Evolutionary conservation across 53 echinoderm and acorn worm genomes (phyloP), one percentile per base, ranked within the genome.

Genomic region (Crossaster papposus): DNA sequence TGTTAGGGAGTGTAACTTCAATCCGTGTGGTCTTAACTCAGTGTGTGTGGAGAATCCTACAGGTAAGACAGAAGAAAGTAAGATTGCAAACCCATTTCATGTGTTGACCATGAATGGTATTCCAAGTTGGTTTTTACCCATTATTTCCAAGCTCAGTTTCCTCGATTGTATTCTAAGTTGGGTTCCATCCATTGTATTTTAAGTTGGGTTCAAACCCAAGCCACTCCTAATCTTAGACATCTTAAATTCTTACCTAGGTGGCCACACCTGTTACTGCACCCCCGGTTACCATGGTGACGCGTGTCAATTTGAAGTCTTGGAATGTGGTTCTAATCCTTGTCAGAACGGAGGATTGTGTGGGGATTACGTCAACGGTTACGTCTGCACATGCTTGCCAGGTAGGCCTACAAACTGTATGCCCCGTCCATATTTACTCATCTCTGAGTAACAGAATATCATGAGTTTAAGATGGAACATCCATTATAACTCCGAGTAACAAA

Each of bases 1-100:
- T 33, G 80, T 99, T 44, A 90, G 99, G 68, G 92, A 92, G 79
- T 99, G 99, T 88, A 96, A 96, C 89, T 99, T 95, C 75, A 99
- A 99, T 79, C 99, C 96, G 3, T 99, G 99, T 34, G 96, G 99
- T 29, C 74, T 37, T 11, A 89, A 99, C 79, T 94, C 99, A 9
- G 99, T 99, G 15, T 99, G 99, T 73, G 94, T 99, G 65, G 99
- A 99, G 44, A 79, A 81, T 9, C 95, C 94, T 4, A 72, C 93
- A 89, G 99, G 99, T 99, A 84, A 44, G 44, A 9, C 38, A 9
- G 44, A 44, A 9, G 44, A 9, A 9, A 44, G 44, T 5, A 1
- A 9, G 44, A 44, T 9, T 44, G 9, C 44, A 44, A 44, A 1
- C 44, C 44, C 44, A 1, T 44, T 44, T 44, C 2, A 9, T 44